Percentiles rank a stretch among this genome's conserved stretches.
Conservation (phyloP, 2,888 invertebrate species). For the Lobophora halterata region DNA sequence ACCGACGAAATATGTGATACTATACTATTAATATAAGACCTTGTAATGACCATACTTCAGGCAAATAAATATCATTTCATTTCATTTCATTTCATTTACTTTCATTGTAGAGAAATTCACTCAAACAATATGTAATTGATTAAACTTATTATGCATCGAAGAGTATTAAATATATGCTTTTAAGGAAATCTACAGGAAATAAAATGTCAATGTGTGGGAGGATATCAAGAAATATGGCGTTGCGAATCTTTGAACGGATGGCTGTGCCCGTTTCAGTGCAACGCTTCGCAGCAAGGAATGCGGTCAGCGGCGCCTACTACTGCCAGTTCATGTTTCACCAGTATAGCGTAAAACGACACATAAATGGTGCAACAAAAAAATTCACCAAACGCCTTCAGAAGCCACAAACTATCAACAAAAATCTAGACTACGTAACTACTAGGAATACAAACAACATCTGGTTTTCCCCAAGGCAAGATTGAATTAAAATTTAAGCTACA, state of each 20-base stretch:
- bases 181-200: constrained; percentile 9
- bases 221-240: constrained; percentile 42
- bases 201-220: constrained; percentile 19
- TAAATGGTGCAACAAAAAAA: constrained; percentile 15
- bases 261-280: constrained; percentile 62
- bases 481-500: constrained; percentile 3
- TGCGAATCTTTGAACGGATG: constrained; percentile 61
- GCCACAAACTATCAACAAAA: no score
- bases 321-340: constrained; percentile 42
- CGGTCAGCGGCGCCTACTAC: constrained; percentile 61
- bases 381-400: constrained; percentile 21
- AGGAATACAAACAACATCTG: constrained; percentile 11
- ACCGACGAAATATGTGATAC: no score
- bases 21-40: no score
- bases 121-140: no score
- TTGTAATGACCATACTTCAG: no score
- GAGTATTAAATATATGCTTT: no score
- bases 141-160: no score
- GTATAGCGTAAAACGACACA: constrained; percentile 29
- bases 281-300: constrained; percentile 61
- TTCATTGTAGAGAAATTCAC: no score
- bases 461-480: constrained; percentile 14
- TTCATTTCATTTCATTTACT: no score
- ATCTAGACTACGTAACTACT: constrained; percentile 16
- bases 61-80: no score